These are phyloP conservation scores for Grallaria varia DNA, from an alignment of 2,113 vertebrate genomes.

Conservation along the genomic window DNA sequence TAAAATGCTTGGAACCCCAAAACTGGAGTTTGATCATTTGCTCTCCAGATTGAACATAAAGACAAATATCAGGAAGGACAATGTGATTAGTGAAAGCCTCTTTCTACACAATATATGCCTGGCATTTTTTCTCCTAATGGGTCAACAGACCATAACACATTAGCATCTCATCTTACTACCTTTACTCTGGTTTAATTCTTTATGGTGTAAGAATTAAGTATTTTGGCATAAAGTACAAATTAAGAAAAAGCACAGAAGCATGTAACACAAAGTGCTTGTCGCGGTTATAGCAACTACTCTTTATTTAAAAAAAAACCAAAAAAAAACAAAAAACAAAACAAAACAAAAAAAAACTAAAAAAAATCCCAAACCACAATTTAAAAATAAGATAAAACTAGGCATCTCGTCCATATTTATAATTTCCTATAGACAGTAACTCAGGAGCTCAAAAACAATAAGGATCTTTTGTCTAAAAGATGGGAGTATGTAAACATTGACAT, in stretches of 20 bases:
- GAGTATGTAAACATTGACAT: neutral
- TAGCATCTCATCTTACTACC: neutral
- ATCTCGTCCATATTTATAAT: conserved; percentile 15
- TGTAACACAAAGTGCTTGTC: neutral
- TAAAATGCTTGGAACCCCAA: neutral
- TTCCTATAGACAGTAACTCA: neutral
- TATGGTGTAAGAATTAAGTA: neutral
- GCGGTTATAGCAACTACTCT: neutral
- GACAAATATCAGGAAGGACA: neutral
- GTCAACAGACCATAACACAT: neutral
- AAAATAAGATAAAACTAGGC: neutral
- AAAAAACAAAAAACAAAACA: neutral
- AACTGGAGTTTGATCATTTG: neutral
- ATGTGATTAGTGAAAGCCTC: accelerated
- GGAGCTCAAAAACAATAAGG: conserved; percentile 9
- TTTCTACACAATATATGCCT: neutral
- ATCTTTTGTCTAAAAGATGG: conserved; percentile 11
- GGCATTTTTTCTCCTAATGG: neutral
- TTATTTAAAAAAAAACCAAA: neutral
- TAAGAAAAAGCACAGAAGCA: neutral
- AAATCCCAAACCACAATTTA: neutral
- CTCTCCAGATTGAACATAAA: neutral
- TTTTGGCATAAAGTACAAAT: neutral
- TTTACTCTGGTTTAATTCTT: neutral
- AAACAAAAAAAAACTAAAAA: neutral